Evolutionary conservation across 2,797 vertebrate species (phyloP).

Genomic region (Gobionotothen gibberifrons): DNA sequence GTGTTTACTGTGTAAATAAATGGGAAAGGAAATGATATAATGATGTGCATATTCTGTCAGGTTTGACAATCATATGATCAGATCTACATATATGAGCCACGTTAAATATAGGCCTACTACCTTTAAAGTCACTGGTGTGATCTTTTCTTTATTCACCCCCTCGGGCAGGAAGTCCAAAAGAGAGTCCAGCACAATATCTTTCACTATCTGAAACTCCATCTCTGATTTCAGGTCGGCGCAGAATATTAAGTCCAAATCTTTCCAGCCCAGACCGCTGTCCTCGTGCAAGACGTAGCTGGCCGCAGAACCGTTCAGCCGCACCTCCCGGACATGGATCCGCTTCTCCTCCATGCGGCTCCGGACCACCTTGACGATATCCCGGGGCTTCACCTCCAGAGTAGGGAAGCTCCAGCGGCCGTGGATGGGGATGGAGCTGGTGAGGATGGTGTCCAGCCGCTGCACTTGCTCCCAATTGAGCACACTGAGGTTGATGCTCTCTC

Average conservation of each 20-base stretch:
- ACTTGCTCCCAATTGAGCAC: slow-evolving; percentile 99
- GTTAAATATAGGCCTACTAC: slow-evolving; percentile 72
- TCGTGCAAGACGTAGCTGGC: slow-evolving; percentile 98
- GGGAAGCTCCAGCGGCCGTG: slow-evolving; percentile 98
- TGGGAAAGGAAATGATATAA: background rate
- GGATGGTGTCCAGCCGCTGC: slow-evolving; percentile 93
- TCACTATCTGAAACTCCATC: slow-evolving; percentile 95
- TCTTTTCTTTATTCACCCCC: slow-evolving; percentile 97
- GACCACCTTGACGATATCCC: slow-evolving; percentile 96
- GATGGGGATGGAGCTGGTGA: slow-evolving; percentile 95
- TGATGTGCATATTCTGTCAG: background rate
- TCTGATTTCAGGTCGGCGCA: slow-evolving; percentile 94
- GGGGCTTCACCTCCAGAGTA: slow-evolving; percentile 94
- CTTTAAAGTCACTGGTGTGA: slow-evolving; percentile 95
- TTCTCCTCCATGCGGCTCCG: slow-evolving; percentile 93
- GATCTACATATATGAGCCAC: background rate
- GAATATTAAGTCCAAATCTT: slow-evolving; percentile 98
- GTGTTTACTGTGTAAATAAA: background rate
- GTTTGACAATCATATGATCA: background rate
- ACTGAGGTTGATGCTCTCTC: slow-evolving; percentile 87
- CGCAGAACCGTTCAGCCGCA: slow-evolving; percentile 95
- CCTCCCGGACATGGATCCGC: slow-evolving; percentile 92
- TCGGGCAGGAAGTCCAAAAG: slow-evolving; percentile 97
- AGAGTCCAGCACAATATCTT: slow-evolving; percentile 95
- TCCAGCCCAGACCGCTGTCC: slow-evolving; percentile 97